A percentile compares a stretch with the other conserved stretches of the same genome.
Evolutionary conservation across 2,888 invertebrate species (phyloP).

Genomic region (Meganola albula): DNA sequence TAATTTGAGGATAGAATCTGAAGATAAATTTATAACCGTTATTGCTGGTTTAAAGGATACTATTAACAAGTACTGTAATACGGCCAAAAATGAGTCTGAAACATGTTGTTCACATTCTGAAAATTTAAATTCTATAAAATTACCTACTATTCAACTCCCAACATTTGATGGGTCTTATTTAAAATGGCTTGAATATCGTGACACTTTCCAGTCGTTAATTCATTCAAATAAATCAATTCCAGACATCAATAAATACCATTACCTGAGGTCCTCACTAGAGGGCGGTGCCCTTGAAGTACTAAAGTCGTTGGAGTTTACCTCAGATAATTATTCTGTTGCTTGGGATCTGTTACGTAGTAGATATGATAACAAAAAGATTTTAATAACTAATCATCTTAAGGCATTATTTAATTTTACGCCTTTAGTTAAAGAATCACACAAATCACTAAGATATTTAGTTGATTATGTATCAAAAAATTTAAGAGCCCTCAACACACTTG

Average conservation of each 20-base stretch:
- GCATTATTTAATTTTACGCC: constrained; percentile 2
- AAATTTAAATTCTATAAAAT: too few species aligned
- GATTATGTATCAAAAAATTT: constrained; percentile 6
- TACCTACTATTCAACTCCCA: too few species aligned
- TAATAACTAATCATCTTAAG: constrained; percentile 4
- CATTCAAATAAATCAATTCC: constrained; percentile 17
- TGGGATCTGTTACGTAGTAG: constrained; percentile 9
- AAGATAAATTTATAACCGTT: too few species aligned
- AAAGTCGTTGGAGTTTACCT: constrained; percentile 14
- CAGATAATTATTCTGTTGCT: constrained; percentile 13
- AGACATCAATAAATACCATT: constrained; percentile 24
- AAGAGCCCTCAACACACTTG: constrained; percentile 6
- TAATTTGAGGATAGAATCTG: too few species aligned
- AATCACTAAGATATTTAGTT: constrained; percentile 3
- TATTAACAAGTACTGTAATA: too few species aligned
- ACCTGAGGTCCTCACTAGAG: constrained; percentile 17
- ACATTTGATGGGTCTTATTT: too few species aligned
- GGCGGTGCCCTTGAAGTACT: constrained; percentile 14
- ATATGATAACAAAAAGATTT: constrained; percentile 6
- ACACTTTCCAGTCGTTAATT: constrained; percentile 20
- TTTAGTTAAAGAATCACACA: constrained; percentile 1
- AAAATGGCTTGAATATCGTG: too few species aligned
- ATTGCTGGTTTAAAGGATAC: too few species aligned
- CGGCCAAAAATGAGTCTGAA: too few species aligned
- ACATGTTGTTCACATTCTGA: too few species aligned